Evolutionary conservation across 2,888 invertebrate species (phyloP), one percentile per base, ranked within the genome.

Genomic region (Tachina grossa): DNA sequence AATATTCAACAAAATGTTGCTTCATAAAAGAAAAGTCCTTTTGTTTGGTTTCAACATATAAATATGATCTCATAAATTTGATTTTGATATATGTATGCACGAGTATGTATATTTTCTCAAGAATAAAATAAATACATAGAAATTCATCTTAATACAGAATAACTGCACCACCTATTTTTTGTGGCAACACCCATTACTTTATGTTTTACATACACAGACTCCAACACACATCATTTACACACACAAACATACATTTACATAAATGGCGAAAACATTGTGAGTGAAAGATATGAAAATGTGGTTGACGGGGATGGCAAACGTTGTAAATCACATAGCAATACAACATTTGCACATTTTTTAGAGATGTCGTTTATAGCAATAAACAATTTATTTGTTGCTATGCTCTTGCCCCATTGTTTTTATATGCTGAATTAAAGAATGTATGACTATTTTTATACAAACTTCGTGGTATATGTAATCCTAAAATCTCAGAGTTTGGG

Each of bases 1-100:
- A 45, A 59, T 85, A 65, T 75, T 78, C 11, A 59, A 79, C 69
- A 82, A 75, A 82, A 75, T 59, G 45, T 55, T 72, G 72, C n/a
- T 51, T n/a, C 61, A 63, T 71, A 22, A 68, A 63, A 3, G 11
- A 45, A 53, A 57, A 53, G 16, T 51, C 57, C 31, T 77, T 49
- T 84, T 84, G 72, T 81, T 53, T 59, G 53, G 45, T 68, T 68
- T 55, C 41, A 69, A 75, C 66, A 66, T 78, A 57, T 78, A 57
- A 74, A 76, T 39, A 78, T 72, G 47, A 51, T 19, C 22, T 49
- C 53, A 80, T 80, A 65, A 80, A 72, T 80, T 66, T 49, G 16
- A 11, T 19, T 55, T 65, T 71, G 31, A 39, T 63, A 45, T 39
- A 22, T 2, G 22, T 45, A 51, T 69, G 31, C 8, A n/a, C 2